phyloP scores from a whole-genome alignment of 2,888 invertebrate genomes.

The Pharmacophagus antenor region DNA sequence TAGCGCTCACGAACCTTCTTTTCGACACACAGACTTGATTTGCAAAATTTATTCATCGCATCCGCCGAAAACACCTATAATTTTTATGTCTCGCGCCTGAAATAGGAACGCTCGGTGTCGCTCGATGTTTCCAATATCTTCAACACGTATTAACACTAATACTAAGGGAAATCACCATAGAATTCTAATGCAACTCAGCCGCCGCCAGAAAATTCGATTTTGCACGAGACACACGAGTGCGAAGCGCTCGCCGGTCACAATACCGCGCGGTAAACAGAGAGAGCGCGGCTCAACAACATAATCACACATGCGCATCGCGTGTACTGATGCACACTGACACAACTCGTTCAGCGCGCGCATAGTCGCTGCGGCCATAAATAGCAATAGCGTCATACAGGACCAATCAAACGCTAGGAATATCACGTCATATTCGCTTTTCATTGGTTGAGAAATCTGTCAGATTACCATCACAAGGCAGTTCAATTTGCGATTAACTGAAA shows the following conservation, averaged over 20 bases:
- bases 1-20: conserved; percentile 75
- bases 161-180: conserved; percentile 68
- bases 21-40: conserved; percentile 77
- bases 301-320: conserved; percentile 52
- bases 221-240: conserved; percentile 77
- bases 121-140: conserved; percentile 53
- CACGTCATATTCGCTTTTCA: conserved; percentile 56
- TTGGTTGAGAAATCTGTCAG: conserved; percentile 69
- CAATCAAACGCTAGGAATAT: conserved; percentile 56
- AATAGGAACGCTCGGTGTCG: conserved; percentile 50
- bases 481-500: conserved; percentile 76
- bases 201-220: conserved; percentile 69
- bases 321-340: conserved; percentile 41
- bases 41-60: conserved; percentile 81
- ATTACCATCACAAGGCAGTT: conserved; percentile 69
- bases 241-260: conserved; percentile 83
- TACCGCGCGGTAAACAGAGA: conserved; percentile 79
- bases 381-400: conserved; percentile 65
- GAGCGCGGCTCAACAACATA: conserved; percentile 68
- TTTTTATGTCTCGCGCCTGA: conserved; percentile 69
- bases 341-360: conserved; percentile 61
- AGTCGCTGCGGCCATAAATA: conserved; percentile 65
- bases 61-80: conserved; percentile 74
- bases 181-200: conserved; percentile 58
- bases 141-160: conserved; percentile 67